Evolutionary conservation across 1,140 invertebrate species (phyloP).

Genomic region (Drosophila nasuta): DNA sequence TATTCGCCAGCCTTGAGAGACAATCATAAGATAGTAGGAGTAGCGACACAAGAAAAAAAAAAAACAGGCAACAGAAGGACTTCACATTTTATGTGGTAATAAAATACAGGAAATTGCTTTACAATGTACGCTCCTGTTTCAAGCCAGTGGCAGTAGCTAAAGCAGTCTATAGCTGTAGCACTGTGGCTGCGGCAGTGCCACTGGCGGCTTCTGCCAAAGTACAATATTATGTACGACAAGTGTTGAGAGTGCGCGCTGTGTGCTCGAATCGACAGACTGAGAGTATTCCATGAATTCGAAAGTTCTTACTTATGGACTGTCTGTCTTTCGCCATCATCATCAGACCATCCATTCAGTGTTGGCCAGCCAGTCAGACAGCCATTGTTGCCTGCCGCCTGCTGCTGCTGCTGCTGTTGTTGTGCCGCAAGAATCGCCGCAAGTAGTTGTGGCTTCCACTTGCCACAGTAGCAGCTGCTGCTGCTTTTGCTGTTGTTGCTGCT

Average conservation of each 20-base stretch:
- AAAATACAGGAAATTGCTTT: slow-evolving; percentile 75
- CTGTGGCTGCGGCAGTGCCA: slow-evolving; percentile 18
- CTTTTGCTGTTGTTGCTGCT: background rate
- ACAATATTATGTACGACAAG: slow-evolving; percentile 71
- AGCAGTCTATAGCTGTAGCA: background rate
- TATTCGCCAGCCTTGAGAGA: slow-evolving; percentile 45
- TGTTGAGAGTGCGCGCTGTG: slow-evolving; percentile 47
- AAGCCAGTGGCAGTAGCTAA: slow-evolving; percentile 13
- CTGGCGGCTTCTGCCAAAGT: slow-evolving; percentile 52
- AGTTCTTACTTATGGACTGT: slow-evolving; percentile 49
- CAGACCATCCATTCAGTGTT: slow-evolving; percentile 13
- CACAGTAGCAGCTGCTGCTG: slow-evolving; percentile 20
- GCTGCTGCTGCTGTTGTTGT: slow-evolving; percentile 25
- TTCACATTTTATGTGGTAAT: slow-evolving; percentile 62
- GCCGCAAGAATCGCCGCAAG: slow-evolving; percentile 53
- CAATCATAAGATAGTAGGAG: slow-evolving; percentile 43
- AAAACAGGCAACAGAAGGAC: slow-evolving; percentile 24
- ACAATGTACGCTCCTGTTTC: slow-evolving; percentile 59
- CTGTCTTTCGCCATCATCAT: slow-evolving; percentile 28
- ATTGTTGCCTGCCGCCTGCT: slow-evolving; percentile 40
- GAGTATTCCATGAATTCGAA: slow-evolving; percentile 58
- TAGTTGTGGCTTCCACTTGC: slow-evolving; percentile 35
- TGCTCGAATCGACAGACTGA: slow-evolving; percentile 22
- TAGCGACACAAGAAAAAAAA: background rate
- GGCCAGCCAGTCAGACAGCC: slow-evolving; percentile 17